phyloP scores from a whole-genome alignment of 2,888 invertebrate genomes.

The Nasonia oneida region DNA sequence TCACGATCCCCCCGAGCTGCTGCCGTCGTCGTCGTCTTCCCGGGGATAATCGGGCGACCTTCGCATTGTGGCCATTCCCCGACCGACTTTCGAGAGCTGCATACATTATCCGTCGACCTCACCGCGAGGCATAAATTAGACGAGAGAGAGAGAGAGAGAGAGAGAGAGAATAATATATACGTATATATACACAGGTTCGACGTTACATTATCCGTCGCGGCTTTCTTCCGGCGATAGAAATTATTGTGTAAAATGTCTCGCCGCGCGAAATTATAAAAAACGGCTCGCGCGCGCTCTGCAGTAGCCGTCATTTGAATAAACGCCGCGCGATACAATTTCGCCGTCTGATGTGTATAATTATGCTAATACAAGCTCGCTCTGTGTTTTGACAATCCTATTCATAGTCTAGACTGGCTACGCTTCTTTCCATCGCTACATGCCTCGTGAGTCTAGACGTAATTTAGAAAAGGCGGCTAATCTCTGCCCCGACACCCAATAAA shows the following conservation, averaged over 20 bases:
- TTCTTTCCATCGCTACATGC: too few relatives aligned
- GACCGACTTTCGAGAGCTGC: conserved; percentile 8
- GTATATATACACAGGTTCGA: too few relatives aligned
- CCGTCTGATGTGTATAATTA: too few relatives aligned
- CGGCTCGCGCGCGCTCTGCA: background rate
- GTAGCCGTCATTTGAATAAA: background rate
- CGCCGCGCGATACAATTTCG: too few relatives aligned
- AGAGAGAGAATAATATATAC: too few relatives aligned
- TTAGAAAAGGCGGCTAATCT: too few relatives aligned
- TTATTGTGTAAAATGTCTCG: background rate
- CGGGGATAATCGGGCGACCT: conserved; percentile 75
- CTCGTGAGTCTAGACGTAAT: background rate
- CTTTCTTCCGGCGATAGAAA: background rate
- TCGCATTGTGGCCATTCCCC: conserved; percentile 77
- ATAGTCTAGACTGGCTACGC: too few relatives aligned
- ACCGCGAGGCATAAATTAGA: conserved; percentile 32
- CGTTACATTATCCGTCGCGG: background rate
- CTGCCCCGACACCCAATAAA: background rate
- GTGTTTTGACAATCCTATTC: too few relatives aligned
- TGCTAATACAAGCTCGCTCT: too few relatives aligned
- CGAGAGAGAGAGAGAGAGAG: background rate
- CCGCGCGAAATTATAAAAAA: conserved; percentile 7
- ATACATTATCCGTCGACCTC: background rate
- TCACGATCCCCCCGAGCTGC: conserved; percentile 18
- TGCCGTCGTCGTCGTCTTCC: background rate